Evolutionary conservation across 2,113 vertebrate genomes (phyloP).

Genomic region (Lamprologus sp.): DNA sequence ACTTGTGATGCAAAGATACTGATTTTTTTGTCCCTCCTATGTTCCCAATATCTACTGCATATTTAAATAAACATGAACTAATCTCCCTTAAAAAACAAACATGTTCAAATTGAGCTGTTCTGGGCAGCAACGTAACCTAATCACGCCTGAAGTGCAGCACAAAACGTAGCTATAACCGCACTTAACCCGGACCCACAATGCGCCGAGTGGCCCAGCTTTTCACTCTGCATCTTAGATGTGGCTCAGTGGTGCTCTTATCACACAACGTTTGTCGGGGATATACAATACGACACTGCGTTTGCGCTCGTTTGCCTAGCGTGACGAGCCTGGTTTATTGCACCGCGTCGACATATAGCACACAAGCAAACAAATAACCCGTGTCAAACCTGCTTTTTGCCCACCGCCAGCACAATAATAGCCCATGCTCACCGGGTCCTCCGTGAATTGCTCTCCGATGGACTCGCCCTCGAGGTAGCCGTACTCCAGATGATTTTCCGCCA

Average conservation of each 20-base stretch:
- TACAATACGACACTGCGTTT: neutral
- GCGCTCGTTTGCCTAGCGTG: neutral
- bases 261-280: neutral
- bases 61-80: neutral
- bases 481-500: conserved; percentile 65
- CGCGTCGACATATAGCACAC: neutral
- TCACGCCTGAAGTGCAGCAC: neutral
- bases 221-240: neutral
- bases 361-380: neutral
- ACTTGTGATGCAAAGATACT: neutral
- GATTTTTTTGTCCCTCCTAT: neutral
- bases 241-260: neutral
- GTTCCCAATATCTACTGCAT: neutral
- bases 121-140: neutral
- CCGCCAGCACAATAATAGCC: neutral
- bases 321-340: neutral
- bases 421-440: conserved; percentile 68
- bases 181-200: neutral
- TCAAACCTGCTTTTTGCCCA: neutral
- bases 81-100: neutral
- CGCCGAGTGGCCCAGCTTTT: neutral
- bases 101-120: neutral
- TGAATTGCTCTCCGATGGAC: conserved; percentile 43
- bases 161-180: neutral
- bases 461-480: conserved; percentile 64